These are phyloP conservation scores for Cricetomys ansorgei DNA, from an alignment of 2,113 vertebrate genomes.

Conservation along the genomic window DNA sequence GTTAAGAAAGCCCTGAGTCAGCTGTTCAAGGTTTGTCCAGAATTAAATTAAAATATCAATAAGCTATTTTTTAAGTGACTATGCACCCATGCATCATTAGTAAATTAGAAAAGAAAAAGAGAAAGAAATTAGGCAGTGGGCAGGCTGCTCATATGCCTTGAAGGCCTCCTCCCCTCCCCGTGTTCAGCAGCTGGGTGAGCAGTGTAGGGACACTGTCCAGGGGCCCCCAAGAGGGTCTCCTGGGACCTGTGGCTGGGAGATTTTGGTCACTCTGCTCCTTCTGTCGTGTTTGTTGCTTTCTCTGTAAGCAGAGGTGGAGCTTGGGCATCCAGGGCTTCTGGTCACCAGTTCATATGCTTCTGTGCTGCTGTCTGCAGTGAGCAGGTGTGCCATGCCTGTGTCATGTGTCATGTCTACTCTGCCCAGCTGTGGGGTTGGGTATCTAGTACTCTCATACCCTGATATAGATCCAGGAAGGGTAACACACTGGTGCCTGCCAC, in stretches of 20 bases:
- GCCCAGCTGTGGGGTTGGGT: not conserved
- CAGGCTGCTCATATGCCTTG: rapidly evolving
- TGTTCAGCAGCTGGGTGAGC: rapidly evolving
- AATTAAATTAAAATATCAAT: constrained; percentile 67
- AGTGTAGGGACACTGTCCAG: rapidly evolving
- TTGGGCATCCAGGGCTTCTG: not conserved
- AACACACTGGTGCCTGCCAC: not conserved
- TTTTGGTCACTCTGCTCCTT: too few relatives aligned
- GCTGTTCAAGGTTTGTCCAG: constrained; percentile 16
- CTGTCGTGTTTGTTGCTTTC: not conserved
- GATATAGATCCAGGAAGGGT: not conserved
- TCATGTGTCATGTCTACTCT: not conserved
- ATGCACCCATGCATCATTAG: not conserved
- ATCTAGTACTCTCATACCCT: not conserved
- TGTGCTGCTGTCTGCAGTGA: rapidly evolving
- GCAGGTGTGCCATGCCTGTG: rapidly evolving
- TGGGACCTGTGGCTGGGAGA: not conserved
- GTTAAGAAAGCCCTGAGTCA: constrained; percentile 57
- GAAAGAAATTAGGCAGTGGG: not conserved
- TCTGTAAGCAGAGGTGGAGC: too few relatives aligned
- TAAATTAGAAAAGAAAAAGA: not conserved
- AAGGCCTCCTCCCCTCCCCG: rapidly evolving
- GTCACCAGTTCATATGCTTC: rapidly evolving
- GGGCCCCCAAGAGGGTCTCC: not conserved
- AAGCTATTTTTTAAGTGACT: constrained; percentile 37